Conservation (phyloP, 1,140 invertebrate genomes). For the Meloidogyne hapla region DNA sequence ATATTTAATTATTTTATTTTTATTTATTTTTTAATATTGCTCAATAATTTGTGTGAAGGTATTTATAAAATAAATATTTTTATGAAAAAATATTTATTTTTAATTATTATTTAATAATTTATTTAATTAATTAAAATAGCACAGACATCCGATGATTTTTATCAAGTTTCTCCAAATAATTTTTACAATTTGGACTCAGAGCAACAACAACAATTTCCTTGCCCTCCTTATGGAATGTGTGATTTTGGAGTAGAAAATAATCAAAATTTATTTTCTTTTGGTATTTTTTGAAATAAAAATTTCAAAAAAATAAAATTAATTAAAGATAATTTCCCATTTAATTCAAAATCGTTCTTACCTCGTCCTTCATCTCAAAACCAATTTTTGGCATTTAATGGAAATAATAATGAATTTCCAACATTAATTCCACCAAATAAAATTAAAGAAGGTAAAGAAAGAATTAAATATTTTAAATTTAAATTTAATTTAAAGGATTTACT, state of each 20-base stretch:
- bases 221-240: constrained; percentile 1
- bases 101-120: too few relatives aligned
- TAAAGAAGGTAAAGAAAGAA: neutral
- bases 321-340: neutral
- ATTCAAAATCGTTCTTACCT: neutral
- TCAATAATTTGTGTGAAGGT: neutral
- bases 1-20: constrained; percentile 7
- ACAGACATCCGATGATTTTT: constrained; percentile 1
- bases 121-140: neutral
- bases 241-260: neutral
- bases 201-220: neutral
- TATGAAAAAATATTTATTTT: too few relatives aligned
- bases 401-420: constrained; percentile 3
- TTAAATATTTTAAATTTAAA: too few relatives aligned
- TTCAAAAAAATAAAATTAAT: neutral
- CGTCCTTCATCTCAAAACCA: neutral
- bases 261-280: neutral
- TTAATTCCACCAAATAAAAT: neutral
- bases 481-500: too few relatives aligned
- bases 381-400: neutral
- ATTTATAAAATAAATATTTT: neutral
- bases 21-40: too few relatives aligned
- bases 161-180: neutral
- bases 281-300: too few relatives aligned
- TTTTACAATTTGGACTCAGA: neutral